Conservation (phyloP, 2,797 vertebrate species). For the Hyperoplus immaculatus region DNA sequence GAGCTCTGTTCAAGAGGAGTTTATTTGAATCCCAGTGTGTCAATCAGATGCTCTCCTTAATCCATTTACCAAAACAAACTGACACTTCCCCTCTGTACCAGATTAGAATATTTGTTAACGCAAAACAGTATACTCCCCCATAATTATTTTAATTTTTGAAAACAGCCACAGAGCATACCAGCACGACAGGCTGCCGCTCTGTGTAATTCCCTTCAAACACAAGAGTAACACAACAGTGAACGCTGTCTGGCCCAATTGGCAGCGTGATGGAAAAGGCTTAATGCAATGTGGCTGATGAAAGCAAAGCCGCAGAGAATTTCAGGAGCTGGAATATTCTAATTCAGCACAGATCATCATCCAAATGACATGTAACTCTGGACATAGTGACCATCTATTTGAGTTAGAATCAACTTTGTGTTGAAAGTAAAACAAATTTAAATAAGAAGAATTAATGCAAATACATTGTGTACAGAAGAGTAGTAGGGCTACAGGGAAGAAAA, state of each 20-base stretch:
- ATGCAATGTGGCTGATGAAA: constrained; percentile 42
- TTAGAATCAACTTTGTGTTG: background rate
- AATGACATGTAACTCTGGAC: constrained; percentile 11
- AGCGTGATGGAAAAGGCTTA: constrained; percentile 21
- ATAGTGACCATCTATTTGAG: background rate
- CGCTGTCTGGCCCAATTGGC: constrained; percentile 28
- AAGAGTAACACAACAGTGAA: constrained; percentile 1
- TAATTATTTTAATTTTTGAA: background rate
- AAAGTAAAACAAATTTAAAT: too few species aligned
- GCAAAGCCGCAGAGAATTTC: constrained; percentile 30
- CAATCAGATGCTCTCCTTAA: too few species aligned
- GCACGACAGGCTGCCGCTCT: background rate
- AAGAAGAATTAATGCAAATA: too few species aligned
- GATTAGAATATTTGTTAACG: background rate
- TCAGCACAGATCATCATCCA: constrained; percentile 8
- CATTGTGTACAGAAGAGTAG: too few species aligned
- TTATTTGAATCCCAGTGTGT: too few species aligned
- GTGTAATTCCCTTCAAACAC: constrained; percentile 21
- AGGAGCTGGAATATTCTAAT: constrained; percentile 25
- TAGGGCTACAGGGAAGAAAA: too few species aligned
- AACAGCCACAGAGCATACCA: background rate
- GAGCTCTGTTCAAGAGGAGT: too few species aligned
- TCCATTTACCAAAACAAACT: too few species aligned
- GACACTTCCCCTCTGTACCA: too few species aligned
- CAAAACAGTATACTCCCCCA: background rate